Conservation (phyloP, 2,113 vertebrate species). For the Podilymbus podiceps region DNA sequence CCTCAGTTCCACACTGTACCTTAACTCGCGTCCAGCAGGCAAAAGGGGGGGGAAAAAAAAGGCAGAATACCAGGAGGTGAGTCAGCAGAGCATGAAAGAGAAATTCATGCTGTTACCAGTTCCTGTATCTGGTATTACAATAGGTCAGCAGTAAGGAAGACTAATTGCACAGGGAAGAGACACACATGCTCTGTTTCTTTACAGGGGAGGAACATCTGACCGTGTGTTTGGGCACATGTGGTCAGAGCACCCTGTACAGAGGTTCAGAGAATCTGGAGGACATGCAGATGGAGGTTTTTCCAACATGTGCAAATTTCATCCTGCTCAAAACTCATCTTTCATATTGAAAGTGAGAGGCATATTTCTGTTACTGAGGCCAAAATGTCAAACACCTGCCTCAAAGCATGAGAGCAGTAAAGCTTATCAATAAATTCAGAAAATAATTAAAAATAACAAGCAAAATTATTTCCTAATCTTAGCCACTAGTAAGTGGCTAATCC, state of each 20-base stretch:
- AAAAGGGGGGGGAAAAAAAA: neutral
- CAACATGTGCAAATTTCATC: neutral
- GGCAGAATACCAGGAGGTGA: neutral
- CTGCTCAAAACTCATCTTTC: neutral
- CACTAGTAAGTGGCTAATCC: neutral
- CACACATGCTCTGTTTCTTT: neutral
- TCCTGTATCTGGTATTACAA: neutral
- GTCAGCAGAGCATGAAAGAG: neutral
- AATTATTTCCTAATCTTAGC: neutral
- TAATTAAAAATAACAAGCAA: neutral
- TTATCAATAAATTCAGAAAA: neutral
- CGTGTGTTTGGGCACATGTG: rapidly evolving
- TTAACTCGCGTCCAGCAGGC: neutral
- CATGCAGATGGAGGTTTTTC: neutral
- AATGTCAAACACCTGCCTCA: neutral
- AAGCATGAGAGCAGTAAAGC: neutral
- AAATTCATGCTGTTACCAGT: neutral
- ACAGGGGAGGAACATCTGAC: neutral
- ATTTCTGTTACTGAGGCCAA: neutral
- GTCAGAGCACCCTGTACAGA: neutral
- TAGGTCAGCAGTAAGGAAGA: neutral
- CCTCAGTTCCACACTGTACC: neutral
- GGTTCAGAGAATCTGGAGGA: neutral
- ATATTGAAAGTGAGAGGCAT: neutral
- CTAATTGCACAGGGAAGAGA: neutral